These are phyloP conservation scores for Sarcophaga carnaria DNA, from an alignment of 2,888 invertebrate species.

Conservation along the genomic window DNA sequence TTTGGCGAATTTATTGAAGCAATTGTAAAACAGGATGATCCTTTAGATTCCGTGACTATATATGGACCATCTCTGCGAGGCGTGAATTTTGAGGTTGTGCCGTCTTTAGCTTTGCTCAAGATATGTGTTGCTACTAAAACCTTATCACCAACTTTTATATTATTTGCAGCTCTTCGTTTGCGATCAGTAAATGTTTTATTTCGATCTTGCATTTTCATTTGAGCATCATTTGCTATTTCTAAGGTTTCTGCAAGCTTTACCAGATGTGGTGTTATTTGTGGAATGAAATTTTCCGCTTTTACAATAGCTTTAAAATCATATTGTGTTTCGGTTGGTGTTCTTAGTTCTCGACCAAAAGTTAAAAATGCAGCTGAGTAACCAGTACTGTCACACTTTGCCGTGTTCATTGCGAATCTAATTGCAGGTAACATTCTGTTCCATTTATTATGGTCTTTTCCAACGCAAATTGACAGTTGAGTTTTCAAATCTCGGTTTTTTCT, in stretches of 20 bases:
- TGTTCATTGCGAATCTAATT: slow-evolving; percentile 30
- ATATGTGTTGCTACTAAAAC: slow-evolving; percentile 33
- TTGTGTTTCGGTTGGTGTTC: slow-evolving; percentile 73
- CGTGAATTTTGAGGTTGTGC: slow-evolving; percentile 24
- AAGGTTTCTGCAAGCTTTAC: slow-evolving; percentile 34
- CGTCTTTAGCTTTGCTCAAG: slow-evolving; percentile 20
- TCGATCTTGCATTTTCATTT: slow-evolving; percentile 16
- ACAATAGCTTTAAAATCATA: slow-evolving; percentile 72
- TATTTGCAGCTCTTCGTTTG: not conserved
- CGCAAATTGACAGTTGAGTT: slow-evolving; percentile 7
- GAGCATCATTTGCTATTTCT: slow-evolving; percentile 18
- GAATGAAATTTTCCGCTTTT: slow-evolving; percentile 66
- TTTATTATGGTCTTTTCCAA: slow-evolving; percentile 20
- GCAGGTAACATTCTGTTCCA: slow-evolving; percentile 26
- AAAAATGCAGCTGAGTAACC: slow-evolving; percentile 56
- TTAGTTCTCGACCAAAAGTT: slow-evolving; percentile 76
- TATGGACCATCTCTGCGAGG: slow-evolving; percentile 49
- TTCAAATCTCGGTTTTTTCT: slow-evolving; percentile 24
- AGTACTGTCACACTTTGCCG: slow-evolving; percentile 32
- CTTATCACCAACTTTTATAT: slow-evolving; percentile 28
- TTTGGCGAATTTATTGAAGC: slow-evolving; percentile 21
- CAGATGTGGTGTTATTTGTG: slow-evolving; percentile 39
- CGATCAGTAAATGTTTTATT: slow-evolving; percentile 12
- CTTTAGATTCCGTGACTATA: slow-evolving; percentile 18
- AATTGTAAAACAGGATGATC: slow-evolving; percentile 39